phyloP scores from a whole-genome alignment of 1,140 invertebrate species.

The Teleopsis dalmanni region DNA sequence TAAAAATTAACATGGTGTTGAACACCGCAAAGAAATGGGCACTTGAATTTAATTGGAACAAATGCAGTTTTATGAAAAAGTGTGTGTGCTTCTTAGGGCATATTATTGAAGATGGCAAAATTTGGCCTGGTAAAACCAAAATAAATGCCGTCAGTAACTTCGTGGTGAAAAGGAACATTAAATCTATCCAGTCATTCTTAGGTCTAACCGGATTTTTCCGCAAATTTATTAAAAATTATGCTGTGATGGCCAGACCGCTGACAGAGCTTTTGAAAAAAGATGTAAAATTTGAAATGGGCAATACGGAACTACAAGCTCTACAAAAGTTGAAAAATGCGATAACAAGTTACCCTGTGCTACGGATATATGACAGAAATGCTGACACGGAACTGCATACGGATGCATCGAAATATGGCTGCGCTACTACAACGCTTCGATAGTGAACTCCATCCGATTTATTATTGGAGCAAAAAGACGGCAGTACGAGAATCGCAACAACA shows the following conservation, averaged over 20 bases:
- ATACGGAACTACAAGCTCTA: slow-evolving; percentile 1
- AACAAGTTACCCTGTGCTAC: slow-evolving; percentile 11
- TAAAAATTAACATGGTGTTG: slow-evolving; percentile 8
- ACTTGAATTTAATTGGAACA: slow-evolving; percentile 12
- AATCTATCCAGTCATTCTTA: slow-evolving; percentile 23
- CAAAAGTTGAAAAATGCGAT: slow-evolving; percentile 12
- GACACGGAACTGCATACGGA: slow-evolving; percentile 22
- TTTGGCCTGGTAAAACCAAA: slow-evolving; percentile 21
- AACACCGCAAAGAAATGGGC: slow-evolving; percentile 3
- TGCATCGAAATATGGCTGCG: slow-evolving; percentile 17
- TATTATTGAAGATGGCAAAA: slow-evolving; percentile 16
- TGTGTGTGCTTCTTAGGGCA: slow-evolving; percentile 21
- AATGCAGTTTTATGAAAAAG: slow-evolving; percentile 4
- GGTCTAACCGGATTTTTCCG: slow-evolving; percentile 34
- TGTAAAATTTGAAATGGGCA: slow-evolving; percentile 2
- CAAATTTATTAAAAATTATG: slow-evolving; percentile 26
- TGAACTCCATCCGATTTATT: slow-evolving; percentile 3
- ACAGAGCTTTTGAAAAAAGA: slow-evolving; percentile 11
- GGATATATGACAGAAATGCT: slow-evolving; percentile 9
- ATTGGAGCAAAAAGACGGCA: slow-evolving; percentile 10
- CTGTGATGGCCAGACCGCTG: slow-evolving; percentile 22
- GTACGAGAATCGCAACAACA: slow-evolving; percentile 37
- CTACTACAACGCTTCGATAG: slow-evolving; percentile 14
- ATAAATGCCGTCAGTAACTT: slow-evolving; percentile 22
- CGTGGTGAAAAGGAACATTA: slow-evolving; percentile 18